Conservation (phyloP, 2,888 invertebrate genomes). For the Epinotia nisella region DNA sequence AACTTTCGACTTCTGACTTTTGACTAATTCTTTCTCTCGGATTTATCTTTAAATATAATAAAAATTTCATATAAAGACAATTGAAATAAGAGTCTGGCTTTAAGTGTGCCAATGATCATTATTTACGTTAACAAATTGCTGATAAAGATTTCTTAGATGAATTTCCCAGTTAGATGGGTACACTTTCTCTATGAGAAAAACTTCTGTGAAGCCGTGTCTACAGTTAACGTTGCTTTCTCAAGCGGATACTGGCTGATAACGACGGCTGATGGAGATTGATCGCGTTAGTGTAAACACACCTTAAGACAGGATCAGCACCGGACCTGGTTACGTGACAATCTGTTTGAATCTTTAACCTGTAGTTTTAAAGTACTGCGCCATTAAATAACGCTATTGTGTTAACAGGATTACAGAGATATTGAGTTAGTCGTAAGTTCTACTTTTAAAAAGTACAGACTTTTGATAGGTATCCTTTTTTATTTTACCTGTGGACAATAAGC, state of each 20-base stretch:
- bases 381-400: neutral
- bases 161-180: neutral
- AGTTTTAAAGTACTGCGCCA: conserved; percentile 22
- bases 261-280: conserved; percentile 80
- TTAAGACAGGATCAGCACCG: conserved; percentile 60
- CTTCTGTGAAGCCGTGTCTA: conserved; percentile 56
- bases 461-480: no score
- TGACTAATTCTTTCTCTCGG: neutral
- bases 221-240: conserved; percentile 47
- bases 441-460: no score
- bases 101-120: no score
- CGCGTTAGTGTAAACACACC: conserved; percentile 73
- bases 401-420: neutral
- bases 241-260: conserved; percentile 76
- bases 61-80: no score
- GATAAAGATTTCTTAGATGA: neutral
- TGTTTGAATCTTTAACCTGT: conserved; percentile 38
- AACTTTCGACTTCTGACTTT: neutral
- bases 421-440: no score
- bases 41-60: no score
- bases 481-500: no score
- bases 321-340: conserved; percentile 67
- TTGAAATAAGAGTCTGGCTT: no score
- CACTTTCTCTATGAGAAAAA: conserved; percentile 1
- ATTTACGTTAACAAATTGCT: no score